Conservation (phyloP, 2,888 invertebrate species). For the Cerceris rybyensis region DNA sequence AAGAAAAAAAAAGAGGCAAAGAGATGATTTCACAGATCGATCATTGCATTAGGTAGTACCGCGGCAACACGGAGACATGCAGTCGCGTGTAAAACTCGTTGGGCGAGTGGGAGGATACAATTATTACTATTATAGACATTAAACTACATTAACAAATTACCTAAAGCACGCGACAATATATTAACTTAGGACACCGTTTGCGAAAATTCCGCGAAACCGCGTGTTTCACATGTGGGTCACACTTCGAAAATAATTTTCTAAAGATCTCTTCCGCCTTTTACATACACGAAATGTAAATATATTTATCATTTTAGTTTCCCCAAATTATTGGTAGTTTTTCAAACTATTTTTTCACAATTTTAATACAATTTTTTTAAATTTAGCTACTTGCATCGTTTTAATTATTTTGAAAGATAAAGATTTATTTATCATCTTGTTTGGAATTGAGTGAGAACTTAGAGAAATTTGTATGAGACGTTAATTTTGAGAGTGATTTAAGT, state of each 20-base stretch:
- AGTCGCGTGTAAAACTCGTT: constrained; percentile 38
- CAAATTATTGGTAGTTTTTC: too few species aligned
- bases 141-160: constrained; percentile 54
- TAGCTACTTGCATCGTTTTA: too few species aligned
- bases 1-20: constrained; percentile 1
- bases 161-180: constrained; percentile 67
- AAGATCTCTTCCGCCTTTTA: too few species aligned
- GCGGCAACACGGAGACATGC: constrained; percentile 18
- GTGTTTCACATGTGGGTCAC: constrained; percentile 3
- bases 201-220: constrained; percentile 28
- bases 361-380: too few species aligned
- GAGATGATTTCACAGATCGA: constrained; percentile 22
- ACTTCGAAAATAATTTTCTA: neutral
- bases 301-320: too few species aligned
- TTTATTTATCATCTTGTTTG: too few species aligned
- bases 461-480: too few species aligned
- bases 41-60: constrained; percentile 26
- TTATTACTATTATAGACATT: constrained; percentile 40
- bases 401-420: too few species aligned
- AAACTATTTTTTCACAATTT: too few species aligned
- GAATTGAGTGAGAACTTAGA: too few species aligned
- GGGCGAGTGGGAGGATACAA: constrained; percentile 25
- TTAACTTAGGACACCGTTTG: constrained; percentile 47
- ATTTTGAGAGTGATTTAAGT: too few species aligned
- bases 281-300: too few species aligned